A percentile compares a stretch with the other conserved stretches of the same genome.
Conservation (phyloP, 2,113 vertebrate species). For the Corythaixoides concolor region DNA sequence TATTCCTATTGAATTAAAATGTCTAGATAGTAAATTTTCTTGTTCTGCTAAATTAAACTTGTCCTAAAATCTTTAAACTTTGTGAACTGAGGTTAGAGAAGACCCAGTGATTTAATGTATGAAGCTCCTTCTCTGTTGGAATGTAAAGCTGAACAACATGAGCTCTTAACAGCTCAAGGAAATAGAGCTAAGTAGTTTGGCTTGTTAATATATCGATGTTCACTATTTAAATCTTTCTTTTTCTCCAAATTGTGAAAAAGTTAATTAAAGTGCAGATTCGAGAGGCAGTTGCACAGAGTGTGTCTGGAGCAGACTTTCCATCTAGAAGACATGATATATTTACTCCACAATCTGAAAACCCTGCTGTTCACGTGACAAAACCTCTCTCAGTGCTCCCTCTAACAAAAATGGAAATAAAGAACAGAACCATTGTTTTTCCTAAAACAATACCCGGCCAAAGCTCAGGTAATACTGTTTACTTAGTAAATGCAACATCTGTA, state of each 20-base stretch:
- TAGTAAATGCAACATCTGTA: neutral
- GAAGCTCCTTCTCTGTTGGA: neutral
- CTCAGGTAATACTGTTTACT: constrained; percentile 78
- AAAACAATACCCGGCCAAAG: constrained; percentile 79
- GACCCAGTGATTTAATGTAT: neutral
- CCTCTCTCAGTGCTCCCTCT: constrained; percentile 37
- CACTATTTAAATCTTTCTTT: neutral
- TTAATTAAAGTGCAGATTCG: constrained; percentile 87
- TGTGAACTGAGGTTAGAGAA: neutral
- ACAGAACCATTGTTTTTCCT: constrained; percentile 82
- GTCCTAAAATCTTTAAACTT: neutral
- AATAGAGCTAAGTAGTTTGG: neutral
- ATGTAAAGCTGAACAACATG: neutral
- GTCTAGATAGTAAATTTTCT: neutral
- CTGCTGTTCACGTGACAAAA: constrained; percentile 66
- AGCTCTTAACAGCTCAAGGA: neutral
- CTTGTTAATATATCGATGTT: neutral
- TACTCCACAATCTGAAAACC: constrained; percentile 68
- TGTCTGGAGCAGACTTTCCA: constrained; percentile 49
- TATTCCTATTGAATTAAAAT: neutral
- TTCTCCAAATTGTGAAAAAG: constrained; percentile 67
- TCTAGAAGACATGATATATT: constrained; percentile 54
- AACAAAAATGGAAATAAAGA: constrained; percentile 81
- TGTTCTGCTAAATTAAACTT: neutral
- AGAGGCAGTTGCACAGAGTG: constrained; percentile 69